Conservation (phyloP, 1,140 invertebrate species). For the Saccostrea echinata region DNA sequence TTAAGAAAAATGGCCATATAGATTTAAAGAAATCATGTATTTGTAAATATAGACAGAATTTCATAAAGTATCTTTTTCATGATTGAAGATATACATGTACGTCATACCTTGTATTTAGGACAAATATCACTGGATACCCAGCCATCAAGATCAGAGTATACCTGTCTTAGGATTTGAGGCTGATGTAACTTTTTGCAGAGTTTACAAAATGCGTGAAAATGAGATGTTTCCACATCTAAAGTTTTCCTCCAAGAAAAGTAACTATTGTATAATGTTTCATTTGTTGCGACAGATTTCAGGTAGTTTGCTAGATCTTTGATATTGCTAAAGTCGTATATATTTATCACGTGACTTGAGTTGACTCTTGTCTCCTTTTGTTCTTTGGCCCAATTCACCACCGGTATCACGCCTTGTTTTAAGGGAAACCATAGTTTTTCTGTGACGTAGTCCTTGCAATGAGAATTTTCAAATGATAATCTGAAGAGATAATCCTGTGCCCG, state of each 20-base stretch:
- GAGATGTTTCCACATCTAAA: slow-evolving; percentile 60
- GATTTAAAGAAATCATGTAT: not conserved
- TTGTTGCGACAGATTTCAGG: slow-evolving; percentile 83
- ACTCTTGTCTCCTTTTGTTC: slow-evolving; percentile 74
- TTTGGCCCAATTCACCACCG: slow-evolving; percentile 70
- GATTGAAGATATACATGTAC: no score
- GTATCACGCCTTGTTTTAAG: slow-evolving; percentile 66
- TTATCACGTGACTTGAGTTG: slow-evolving; percentile 90
- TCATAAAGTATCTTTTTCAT: not conserved
- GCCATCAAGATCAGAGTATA: slow-evolving; percentile 68
- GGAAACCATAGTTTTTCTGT: slow-evolving; percentile 78
- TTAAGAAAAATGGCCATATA: not conserved
- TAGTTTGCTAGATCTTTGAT: slow-evolving; percentile 92
- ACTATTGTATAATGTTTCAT: slow-evolving; percentile 73
- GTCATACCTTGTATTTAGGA: slow-evolving; percentile 42
- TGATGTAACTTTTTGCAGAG: slow-evolving; percentile 68
- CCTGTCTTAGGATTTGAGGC: slow-evolving; percentile 59
- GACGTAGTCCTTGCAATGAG: slow-evolving; percentile 77
- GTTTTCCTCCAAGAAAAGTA: slow-evolving; percentile 76
- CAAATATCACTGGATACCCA: slow-evolving; percentile 68
- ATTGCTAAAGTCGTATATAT: slow-evolving; percentile 95
- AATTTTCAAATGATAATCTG: slow-evolving; percentile 82
- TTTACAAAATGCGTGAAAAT: slow-evolving; percentile 61
- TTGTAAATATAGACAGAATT: not conserved
- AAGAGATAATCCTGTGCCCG: slow-evolving; percentile 81